These are phyloP conservation scores for Clarias gariepinus DNA, from an alignment of 2,113 vertebrate species.

Conservation along the genomic window DNA sequence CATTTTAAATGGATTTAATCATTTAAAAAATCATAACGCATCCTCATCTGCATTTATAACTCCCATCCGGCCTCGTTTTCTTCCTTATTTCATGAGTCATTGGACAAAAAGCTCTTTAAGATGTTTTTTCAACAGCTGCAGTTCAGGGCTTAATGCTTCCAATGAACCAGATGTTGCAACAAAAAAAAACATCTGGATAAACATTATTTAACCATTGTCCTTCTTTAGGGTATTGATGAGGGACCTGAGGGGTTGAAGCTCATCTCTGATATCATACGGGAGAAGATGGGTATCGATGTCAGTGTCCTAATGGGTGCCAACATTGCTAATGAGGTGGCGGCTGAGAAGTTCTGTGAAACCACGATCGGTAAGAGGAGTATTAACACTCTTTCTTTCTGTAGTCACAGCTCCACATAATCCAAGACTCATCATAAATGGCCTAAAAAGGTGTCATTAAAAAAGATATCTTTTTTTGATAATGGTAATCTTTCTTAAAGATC, in stretches of 20 bases:
- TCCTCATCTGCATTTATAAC: conserved; percentile 9
- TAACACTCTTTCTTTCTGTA: neutral
- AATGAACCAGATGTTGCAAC: conserved; percentile 13
- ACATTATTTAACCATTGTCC: neutral
- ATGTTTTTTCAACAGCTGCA: conserved; percentile 31
- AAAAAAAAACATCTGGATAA: conserved; percentile 21
- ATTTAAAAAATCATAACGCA: neutral
- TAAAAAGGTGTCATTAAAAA: neutral
- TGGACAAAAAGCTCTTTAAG: conserved; percentile 15
- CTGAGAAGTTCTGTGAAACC: conserved; percentile 92
- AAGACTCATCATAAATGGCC: neutral
- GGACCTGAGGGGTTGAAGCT: conserved; percentile 86
- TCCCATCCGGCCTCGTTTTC: conserved; percentile 10
- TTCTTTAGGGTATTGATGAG: conserved; percentile 83
- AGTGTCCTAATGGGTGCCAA: conserved; percentile 95
- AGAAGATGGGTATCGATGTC: conserved; percentile 91
- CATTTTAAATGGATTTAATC: neutral
- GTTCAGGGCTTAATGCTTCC: neutral
- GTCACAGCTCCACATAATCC: neutral
- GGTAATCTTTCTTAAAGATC: neutral
- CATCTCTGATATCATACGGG: conserved; percentile 91
- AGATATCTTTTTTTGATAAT: neutral
- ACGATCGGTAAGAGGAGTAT: conserved; percentile 81
- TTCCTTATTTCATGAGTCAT: conserved; percentile 45
- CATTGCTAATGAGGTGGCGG: conserved; percentile 90